A percentile compares a stretch with the other conserved stretches of the same genome.
phyloP scores from a whole-genome alignment of 2,797 vertebrate genomes.

The Lepilemur ruficaudatus region DNA sequence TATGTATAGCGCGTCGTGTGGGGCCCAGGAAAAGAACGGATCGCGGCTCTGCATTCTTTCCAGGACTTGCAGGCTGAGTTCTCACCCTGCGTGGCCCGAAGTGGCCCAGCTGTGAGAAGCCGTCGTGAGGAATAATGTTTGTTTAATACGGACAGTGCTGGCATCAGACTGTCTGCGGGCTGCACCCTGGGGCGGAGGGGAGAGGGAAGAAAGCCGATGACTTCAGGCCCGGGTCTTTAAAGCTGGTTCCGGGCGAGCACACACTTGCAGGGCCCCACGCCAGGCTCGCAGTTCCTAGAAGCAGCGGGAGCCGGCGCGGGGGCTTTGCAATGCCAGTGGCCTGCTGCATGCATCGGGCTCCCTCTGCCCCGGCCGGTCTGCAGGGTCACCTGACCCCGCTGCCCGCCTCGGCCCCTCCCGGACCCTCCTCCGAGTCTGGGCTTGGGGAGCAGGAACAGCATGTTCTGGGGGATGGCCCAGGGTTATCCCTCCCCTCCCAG shows the following conservation, averaged over 20 bases:
- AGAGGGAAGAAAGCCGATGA: rapidly evolving
- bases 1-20: neutral
- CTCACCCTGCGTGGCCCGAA: neutral
- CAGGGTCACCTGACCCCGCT: rapidly evolving
- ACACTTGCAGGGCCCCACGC: rapidly evolving
- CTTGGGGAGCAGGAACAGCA: neutral
- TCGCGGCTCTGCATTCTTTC: neutral
- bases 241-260: rapidly evolving
- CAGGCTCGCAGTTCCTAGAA: rapidly evolving
- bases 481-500: rapidly evolving
- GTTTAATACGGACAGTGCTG: neutral
- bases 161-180: neutral
- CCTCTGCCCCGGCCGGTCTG: rapidly evolving
- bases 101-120: neutral
- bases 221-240: neutral
- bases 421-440: neutral
- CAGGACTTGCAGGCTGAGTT: neutral
- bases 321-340: rapidly evolving
- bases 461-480: too few relatives aligned
- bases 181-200: neutral
- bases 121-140: neutral
- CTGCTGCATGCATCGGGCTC: rapidly evolving
- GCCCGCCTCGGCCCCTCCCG: rapidly evolving
- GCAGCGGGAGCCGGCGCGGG: rapidly evolving
- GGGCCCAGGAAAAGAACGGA: neutral